phyloP scores from a whole-genome alignment of 2,888 invertebrate species.

The Vandiemenella viatica region DNA sequence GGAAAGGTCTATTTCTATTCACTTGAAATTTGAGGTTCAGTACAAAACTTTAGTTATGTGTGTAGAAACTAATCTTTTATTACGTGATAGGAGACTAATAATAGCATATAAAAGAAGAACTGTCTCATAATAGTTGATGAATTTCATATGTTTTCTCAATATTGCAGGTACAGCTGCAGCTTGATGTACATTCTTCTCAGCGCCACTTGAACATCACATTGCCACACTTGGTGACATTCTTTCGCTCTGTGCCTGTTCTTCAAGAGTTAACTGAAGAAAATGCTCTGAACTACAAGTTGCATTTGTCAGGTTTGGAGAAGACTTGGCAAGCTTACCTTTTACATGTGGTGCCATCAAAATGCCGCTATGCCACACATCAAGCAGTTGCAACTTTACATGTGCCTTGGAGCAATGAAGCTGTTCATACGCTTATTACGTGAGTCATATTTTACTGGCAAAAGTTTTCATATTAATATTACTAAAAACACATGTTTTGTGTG shows the following conservation, averaged over 20 bases:
- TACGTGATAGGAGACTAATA: too few relatives aligned
- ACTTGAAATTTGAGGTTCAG: too few relatives aligned
- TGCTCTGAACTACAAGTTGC: slow-evolving; percentile 44
- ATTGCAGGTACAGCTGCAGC: slow-evolving; percentile 44
- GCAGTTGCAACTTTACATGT: slow-evolving; percentile 43
- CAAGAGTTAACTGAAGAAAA: slow-evolving; percentile 38
- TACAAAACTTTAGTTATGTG: too few relatives aligned
- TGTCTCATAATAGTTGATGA: too few relatives aligned
- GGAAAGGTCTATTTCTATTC: too few relatives aligned
- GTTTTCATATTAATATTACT: too few relatives aligned
- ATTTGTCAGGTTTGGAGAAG: slow-evolving; percentile 38
- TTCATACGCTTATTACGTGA: slow-evolving; percentile 44
- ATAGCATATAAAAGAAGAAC: too few relatives aligned
- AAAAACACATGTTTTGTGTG: too few relatives aligned
- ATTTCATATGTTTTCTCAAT: too few relatives aligned
- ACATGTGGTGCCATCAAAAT: slow-evolving; percentile 38
- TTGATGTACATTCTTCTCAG: slow-evolving; percentile 42
- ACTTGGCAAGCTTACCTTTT: slow-evolving; percentile 44
- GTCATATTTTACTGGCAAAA: slow-evolving; percentile 21
- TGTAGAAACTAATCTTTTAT: too few relatives aligned
- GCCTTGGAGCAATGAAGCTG: slow-evolving; percentile 49
- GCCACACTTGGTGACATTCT: slow-evolving; percentile 10
- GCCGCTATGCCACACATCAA: slow-evolving; percentile 35
- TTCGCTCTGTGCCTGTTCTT: slow-evolving; percentile 22
- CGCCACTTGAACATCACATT: slow-evolving; percentile 19